These are phyloP conservation scores for Adelges cooleyi DNA, from an alignment of 1,140 invertebrate genomes.

Conservation along the genomic window DNA sequence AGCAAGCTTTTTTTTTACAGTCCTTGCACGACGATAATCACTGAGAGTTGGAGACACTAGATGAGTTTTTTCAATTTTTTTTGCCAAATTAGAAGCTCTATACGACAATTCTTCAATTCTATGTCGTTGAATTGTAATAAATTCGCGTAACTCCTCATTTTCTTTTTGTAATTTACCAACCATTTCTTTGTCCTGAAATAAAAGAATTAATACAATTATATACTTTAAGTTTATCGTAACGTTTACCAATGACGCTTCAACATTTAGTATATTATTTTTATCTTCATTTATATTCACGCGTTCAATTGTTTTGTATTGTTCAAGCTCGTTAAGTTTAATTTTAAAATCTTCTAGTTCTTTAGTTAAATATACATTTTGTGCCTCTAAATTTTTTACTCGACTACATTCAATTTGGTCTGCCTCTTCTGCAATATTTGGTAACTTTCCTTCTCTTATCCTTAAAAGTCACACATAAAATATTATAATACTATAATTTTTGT, in stretches of 20 bases:
- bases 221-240: too few relatives aligned
- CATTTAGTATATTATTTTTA: too few relatives aligned
- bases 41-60: background rate
- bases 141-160: constrained; percentile 5
- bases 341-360: background rate
- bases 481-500: too few relatives aligned
- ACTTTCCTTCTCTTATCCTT: background rate
- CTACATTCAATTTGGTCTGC: too few relatives aligned
- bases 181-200: constrained; percentile 10
- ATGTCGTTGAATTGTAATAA: background rate
- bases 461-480: too few relatives aligned
- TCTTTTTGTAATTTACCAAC: background rate
- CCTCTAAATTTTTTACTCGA: too few relatives aligned
- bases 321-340: background rate
- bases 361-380: background rate
- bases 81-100: background rate
- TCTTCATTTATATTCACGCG: too few relatives aligned
- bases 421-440: background rate
- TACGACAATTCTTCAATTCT: constrained; percentile 5
- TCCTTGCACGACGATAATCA: too few relatives aligned
- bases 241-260: too few relatives aligned
- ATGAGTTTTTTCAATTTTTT: constrained; percentile 6
- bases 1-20: background rate
- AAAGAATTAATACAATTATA: too few relatives aligned
- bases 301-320: background rate